These are phyloP conservation scores for Chaetodon trifascialis DNA, from an alignment of 2,113 vertebrate genomes.

Conservation along the genomic window DNA sequence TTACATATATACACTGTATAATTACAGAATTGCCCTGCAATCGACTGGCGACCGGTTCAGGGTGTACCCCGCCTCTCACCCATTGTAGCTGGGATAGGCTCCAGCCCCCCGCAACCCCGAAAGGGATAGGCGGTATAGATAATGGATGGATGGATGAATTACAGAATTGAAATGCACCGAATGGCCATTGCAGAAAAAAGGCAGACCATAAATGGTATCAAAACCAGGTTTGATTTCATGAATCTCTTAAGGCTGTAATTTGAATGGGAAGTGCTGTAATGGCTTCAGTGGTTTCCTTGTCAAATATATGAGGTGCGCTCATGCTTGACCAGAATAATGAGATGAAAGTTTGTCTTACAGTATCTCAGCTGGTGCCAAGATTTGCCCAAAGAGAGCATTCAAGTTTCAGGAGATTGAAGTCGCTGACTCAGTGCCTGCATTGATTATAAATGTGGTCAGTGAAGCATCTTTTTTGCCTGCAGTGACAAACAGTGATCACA, in stretches of 20 bases:
- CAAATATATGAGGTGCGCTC: not conserved
- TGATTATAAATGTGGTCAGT: slow-evolving; percentile 31
- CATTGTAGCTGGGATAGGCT: too few relatives aligned
- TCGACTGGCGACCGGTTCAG: too few relatives aligned
- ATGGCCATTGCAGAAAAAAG: not conserved
- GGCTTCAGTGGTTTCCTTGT: not conserved
- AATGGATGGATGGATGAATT: too few relatives aligned
- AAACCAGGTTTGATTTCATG: not conserved
- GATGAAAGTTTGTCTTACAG: not conserved
- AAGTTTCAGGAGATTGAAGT: slow-evolving; percentile 7
- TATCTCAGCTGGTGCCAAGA: not conserved
- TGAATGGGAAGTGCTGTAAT: not conserved
- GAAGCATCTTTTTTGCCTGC: slow-evolving; percentile 33
- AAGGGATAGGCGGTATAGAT: too few relatives aligned
- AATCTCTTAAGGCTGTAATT: not conserved
- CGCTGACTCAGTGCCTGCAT: slow-evolving; percentile 43
- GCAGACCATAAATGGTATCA: not conserved
- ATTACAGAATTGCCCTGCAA: not conserved
- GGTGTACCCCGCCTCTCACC: too few relatives aligned
- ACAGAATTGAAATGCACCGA: not conserved
- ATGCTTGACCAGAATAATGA: not conserved
- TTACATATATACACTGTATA: not conserved
- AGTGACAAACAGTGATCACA: slow-evolving; percentile 26
- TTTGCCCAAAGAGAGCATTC: not conserved
- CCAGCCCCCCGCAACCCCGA: too few relatives aligned